Evolutionary conservation across 2,888 invertebrate species (phyloP), one percentile per base, ranked within the genome.

Genomic region (Spilarctia lutea): DNA sequence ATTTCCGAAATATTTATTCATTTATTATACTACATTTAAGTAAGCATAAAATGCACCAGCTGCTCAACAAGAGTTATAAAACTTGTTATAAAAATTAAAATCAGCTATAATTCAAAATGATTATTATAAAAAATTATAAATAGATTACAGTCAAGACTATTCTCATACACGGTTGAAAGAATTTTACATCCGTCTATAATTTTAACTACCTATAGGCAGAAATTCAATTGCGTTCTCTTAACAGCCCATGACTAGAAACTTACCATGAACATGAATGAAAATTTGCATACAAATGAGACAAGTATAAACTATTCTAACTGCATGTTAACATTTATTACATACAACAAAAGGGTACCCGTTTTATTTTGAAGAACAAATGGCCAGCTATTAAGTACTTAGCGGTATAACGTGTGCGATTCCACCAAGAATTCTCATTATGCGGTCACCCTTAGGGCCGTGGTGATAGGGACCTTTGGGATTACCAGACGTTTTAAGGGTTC

Each of bases 351-450:
- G 75, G 76, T 72, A 77, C 75, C 73, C 75, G 77, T 86, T 85
- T 79, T 81, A 83, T 82, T 72, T 71, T 74, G 76, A 81, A 83
- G 79, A 83, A 85, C 80, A 87, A 89, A 89, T 86, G 87, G 86
- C 82, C 83, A 84, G 86, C 87, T 90, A 88, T 89, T 88, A 87
- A 85, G 87, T 81, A 86, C 83, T 63, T 75, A 81, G 81, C 78
- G 79, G 83, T 70, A 33, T 39, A 74, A 74, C 63, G 65, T 33
- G 33, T 33, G 48, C 56, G 87, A 82, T 82, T 82, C 83, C 85
- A 77, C 85, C 83, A 88, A 87, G 91, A 89, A 90, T 90, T 90
- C 90, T 88, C 90, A 91, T 91, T 91, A 91, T 86, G 85, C 75
- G 88, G 78, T 82, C 72, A 77, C 85, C 84, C 84, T 68, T 75